Evolutionary conservation across 2,888 invertebrate genomes (phyloP).

Genomic region (Cylloceria caligata): DNA sequence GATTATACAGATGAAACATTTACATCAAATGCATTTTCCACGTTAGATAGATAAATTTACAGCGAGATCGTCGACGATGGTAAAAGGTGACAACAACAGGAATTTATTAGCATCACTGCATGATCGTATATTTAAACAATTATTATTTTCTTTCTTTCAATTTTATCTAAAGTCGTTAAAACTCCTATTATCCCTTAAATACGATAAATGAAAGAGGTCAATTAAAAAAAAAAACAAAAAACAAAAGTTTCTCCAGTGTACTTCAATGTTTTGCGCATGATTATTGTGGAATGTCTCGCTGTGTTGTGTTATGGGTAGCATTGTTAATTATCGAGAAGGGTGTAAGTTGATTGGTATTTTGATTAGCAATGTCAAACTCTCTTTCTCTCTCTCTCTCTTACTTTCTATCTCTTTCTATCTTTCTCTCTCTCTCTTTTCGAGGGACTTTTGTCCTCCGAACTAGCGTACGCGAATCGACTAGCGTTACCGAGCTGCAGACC

Average conservation of each 20-base stretch:
- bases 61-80: slow-evolving; percentile 79
- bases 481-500: slow-evolving; percentile 27
- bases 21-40: slow-evolving; percentile 67
- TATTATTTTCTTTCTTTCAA: slow-evolving; percentile 45
- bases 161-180: slow-evolving; percentile 37
- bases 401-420: too few species aligned
- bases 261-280: slow-evolving; percentile 33
- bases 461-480: slow-evolving; percentile 24
- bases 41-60: slow-evolving; percentile 74
- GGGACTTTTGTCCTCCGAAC: neutral
- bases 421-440: too few species aligned
- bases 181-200: slow-evolving; percentile 11
- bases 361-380: slow-evolving; percentile 8
- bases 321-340: slow-evolving; percentile 31
- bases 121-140: slow-evolving; percentile 61
- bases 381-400: too few species aligned
- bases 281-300: slow-evolving; percentile 52
- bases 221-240: slow-evolving; percentile 35
- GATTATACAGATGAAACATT: slow-evolving; percentile 36
- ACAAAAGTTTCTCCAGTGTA: slow-evolving; percentile 38
- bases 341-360: slow-evolving; percentile 35
- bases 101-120: slow-evolving; percentile 75
- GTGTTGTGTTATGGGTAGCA: slow-evolving; percentile 44
- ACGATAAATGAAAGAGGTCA: slow-evolving; percentile 34
- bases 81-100: slow-evolving; percentile 77